Conservation (phyloP, 1,140 invertebrate species). For the Pemphigus obesinymphae region DNA sequence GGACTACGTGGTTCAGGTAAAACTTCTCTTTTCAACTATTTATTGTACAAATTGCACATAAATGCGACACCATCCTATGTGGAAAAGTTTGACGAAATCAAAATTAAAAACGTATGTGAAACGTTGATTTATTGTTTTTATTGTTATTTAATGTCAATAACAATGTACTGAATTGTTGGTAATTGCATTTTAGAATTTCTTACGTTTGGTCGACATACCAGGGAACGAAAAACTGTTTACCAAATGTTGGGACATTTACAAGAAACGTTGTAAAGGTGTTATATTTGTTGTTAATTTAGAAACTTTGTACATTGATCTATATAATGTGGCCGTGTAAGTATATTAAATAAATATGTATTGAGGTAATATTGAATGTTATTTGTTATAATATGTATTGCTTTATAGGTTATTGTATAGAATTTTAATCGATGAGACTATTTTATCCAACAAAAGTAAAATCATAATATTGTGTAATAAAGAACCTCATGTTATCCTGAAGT, state of each 20-base stretch:
- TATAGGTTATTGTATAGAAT: constrained; percentile 72
- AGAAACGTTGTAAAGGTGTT: constrained; percentile 68
- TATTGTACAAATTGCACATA: constrained; percentile 65
- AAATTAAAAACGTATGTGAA: constrained; percentile 56
- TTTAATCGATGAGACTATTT: constrained; percentile 65
- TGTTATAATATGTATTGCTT: constrained; percentile 41
- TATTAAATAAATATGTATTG: constrained; percentile 21
- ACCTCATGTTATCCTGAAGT: constrained; percentile 72
- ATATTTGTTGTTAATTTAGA: constrained; percentile 81
- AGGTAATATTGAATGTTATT: not conserved
- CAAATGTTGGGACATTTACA: constrained; percentile 81
- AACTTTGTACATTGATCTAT: constrained; percentile 76
- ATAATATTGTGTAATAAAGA: constrained; percentile 92
- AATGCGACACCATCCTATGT: constrained; percentile 79
- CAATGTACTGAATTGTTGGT: constrained; percentile 34
- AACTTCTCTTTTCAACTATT: constrained; percentile 71
- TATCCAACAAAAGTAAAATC: constrained; percentile 62
- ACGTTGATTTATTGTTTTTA: not conserved
- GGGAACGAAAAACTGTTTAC: constrained; percentile 82
- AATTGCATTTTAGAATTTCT: constrained; percentile 56
- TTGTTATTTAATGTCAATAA: not conserved
- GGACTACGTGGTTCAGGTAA: constrained; percentile 83
- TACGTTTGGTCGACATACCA: constrained; percentile 76
- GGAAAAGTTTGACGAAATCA: constrained; percentile 70
- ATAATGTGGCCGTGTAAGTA: constrained; percentile 85